These are phyloP conservation scores for Eriosoma lanigerum DNA, from an alignment of 1,140 invertebrate species.

Conservation along the genomic window DNA sequence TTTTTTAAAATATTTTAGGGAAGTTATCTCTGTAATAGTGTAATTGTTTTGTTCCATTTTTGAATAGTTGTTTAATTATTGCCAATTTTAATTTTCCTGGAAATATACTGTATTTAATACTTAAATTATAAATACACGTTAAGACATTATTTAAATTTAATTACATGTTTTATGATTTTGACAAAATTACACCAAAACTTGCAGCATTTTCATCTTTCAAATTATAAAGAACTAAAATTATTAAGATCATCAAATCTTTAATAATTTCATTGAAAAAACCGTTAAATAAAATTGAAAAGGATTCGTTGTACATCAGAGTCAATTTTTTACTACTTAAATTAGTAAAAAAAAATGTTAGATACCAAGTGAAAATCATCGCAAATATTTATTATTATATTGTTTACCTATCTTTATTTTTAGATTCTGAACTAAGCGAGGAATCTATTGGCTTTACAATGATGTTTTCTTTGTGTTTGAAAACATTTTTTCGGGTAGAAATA, in stretches of 20 bases:
- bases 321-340: constrained; percentile 1
- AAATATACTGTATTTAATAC: too few species aligned
- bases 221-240: neutral
- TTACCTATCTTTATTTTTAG: too few species aligned
- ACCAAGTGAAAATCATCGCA: neutral
- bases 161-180: neutral
- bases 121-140: too few species aligned
- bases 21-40: neutral
- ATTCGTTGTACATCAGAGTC: neutral
- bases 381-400: constrained; percentile 2
- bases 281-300: constrained; percentile 6
- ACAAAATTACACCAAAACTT: neutral
- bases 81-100: too few species aligned
- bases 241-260: neutral
- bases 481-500: too few species aligned
- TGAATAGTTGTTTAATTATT: too few species aligned
- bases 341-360: constrained; percentile 28
- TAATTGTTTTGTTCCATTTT: too few species aligned
- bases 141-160: too few species aligned
- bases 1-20: too few species aligned
- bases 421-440: too few species aligned
- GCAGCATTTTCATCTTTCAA: neutral
- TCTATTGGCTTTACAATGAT: too few species aligned
- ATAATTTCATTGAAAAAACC: neutral
- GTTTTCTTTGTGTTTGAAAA: too few species aligned